Percentiles rank a stretch among this genome's conserved stretches.
Conservation (phyloP, 2,888 invertebrate genomes). For the Cosmia pyralina region DNA sequence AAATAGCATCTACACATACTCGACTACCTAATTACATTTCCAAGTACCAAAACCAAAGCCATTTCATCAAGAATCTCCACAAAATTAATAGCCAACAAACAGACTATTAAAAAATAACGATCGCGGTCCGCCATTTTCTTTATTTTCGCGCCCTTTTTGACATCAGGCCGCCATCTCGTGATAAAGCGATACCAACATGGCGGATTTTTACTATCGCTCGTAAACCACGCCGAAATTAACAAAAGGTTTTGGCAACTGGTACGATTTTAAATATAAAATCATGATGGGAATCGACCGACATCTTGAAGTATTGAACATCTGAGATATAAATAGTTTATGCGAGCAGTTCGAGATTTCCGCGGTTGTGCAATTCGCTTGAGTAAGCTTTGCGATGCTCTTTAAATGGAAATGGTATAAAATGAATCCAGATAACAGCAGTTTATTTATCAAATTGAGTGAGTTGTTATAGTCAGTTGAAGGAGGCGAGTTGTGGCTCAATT, state of each 20-base stretch:
- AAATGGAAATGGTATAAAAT: constrained; percentile 43
- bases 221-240: constrained; percentile 87
- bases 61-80: constrained; percentile 61
- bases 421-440: constrained; percentile 45
- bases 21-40: constrained; percentile 26
- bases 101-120: constrained; percentile 77
- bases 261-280: constrained; percentile 84
- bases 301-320: constrained; percentile 57
- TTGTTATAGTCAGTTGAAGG: constrained; percentile 51
- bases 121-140: constrained; percentile 68
- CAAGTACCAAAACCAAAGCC: constrained; percentile 22
- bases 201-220: constrained; percentile 79
- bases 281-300: constrained; percentile 76
- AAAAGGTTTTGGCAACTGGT: constrained; percentile 85
- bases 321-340: constrained; percentile 58
- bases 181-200: constrained; percentile 80
- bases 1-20: constrained; percentile 4
- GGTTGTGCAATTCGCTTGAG: constrained; percentile 44
- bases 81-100: constrained; percentile 73
- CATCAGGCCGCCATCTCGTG: constrained; percentile 78
- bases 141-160: constrained; percentile 80
- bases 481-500: constrained; percentile 46
- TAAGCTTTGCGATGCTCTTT: constrained; percentile 22
- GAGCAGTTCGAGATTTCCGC: constrained; percentile 39
- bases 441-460: constrained; percentile 50